Percentiles rank a stretch among this genome's conserved stretches.
These are phyloP conservation scores for Pteria penguin DNA, from an alignment of 2,888 invertebrate genomes.

Conservation along the genomic window DNA sequence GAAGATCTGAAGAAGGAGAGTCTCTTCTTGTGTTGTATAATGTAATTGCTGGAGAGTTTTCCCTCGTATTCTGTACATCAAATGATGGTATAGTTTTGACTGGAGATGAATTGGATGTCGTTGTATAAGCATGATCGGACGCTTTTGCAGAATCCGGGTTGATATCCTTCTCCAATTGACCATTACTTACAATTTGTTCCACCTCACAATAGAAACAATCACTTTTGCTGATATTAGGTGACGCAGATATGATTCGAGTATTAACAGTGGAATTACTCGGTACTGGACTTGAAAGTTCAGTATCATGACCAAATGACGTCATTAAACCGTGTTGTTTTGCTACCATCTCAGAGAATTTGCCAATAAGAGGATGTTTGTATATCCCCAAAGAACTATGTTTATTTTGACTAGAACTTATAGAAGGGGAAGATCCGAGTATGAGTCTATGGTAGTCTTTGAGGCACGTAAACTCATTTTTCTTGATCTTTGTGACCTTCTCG, in stretches of 20 bases:
- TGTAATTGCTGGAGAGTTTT: not conserved
- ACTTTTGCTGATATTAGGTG: not conserved
- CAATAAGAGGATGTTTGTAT: not conserved
- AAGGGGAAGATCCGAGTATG: not conserved
- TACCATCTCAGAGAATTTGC: not conserved
- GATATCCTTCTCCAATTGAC: not conserved
- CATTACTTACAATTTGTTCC: slow-evolving; percentile 3
- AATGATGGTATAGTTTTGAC: too few relatives aligned
- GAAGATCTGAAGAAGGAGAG: not conserved
- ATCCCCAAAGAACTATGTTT: too few relatives aligned
- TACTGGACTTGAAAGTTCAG: not conserved
- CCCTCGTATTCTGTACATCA: not conserved
- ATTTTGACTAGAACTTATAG: not conserved
- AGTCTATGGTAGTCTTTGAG: not conserved
- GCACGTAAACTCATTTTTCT: not conserved
- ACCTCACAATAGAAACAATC: slow-evolving; percentile 21
- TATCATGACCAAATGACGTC: not conserved
- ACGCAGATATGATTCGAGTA: not conserved
- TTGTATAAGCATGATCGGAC: slow-evolving; percentile 18
- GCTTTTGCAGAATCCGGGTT: not conserved
- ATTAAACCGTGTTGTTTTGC: not conserved
- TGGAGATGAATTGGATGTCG: not conserved
- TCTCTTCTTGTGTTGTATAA: not conserved
- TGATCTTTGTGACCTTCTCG: too few relatives aligned
- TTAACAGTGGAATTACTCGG: not conserved